Base-by-base conservation (phyloP, 2,113 vertebrate species). In the Dasyurus viverrinus region DNA sequence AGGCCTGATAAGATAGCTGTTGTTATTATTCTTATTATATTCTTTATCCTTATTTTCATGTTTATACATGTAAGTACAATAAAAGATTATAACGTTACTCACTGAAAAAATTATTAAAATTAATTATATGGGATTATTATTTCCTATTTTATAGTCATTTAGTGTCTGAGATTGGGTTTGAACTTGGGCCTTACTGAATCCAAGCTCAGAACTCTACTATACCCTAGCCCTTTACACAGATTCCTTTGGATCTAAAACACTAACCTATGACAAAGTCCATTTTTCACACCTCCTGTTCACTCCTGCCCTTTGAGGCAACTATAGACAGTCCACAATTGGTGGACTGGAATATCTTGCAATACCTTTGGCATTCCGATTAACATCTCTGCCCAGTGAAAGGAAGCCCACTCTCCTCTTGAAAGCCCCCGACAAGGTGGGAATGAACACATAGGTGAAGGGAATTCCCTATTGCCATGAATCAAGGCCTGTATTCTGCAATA, bases 401-500 rank as follows among this genome's bases (percentile, higher is more conserved):
- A 50, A 94, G 92, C 57, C n/a, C 68, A 26, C 94, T 76, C 76
- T 89, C 52, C 53, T 53, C 52, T 48, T 84, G 24, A 50, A 50
- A 92, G 92, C 91, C 54, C 46, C 60, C 54, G 9, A 50, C 1
- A 30, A 10, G 30, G 27, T 84, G 89, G 50, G 91, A 91, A 12
- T 42, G 68, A 84, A 9, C 25, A 50, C 46, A 52, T 24, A 52
- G 53, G n/a, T 36, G 47, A 89, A 55, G 93, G 95, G 89, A 97
- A 94, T 95, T 92, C n/a, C 92, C 76, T 36, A 30, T 23, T 23
- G 92, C 23, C 50, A 53, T 97, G 97, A 97, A 96, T 97, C 96
- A 96, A 89, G 54, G 48, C 22, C 4, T 53, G 11, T 22, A 46
- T 23, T 54, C 92, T 93, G 95, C 91, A 36, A 84, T 2, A 0